Conservation (phyloP, 30 jellyfish, hydroid and myxozoan genomes). For the Aurelia coerulea region DNA sequence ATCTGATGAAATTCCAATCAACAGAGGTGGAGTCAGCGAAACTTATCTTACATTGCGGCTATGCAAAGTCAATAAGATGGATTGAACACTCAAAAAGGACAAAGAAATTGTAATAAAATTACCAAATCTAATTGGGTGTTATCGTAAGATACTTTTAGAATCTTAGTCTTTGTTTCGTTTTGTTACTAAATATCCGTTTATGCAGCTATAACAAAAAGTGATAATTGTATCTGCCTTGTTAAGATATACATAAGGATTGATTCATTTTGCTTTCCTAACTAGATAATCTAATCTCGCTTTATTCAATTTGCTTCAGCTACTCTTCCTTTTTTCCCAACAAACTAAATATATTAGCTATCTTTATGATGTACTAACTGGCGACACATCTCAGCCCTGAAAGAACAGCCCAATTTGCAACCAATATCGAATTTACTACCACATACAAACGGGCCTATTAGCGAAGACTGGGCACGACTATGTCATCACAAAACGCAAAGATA, state of each 20-base stretch:
- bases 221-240: slow-evolving; percentile 28
- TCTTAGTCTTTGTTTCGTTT: slow-evolving; percentile 13
- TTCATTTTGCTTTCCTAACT: slow-evolving; percentile 26
- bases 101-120: slow-evolving; percentile 51
- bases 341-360: slow-evolving; percentile 30
- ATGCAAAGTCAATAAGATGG: slow-evolving; percentile 39
- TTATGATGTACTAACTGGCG: slow-evolving; percentile 42
- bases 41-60: slow-evolving; percentile 50
- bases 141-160: slow-evolving; percentile 47
- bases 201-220: slow-evolving; percentile 19
- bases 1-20: slow-evolving; percentile 54
- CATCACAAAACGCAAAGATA: too few species aligned
- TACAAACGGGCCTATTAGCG: too few species aligned
- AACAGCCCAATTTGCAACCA: neutral
- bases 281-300: slow-evolving; percentile 25
- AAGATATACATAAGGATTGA: slow-evolving; percentile 6
- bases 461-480: too few species aligned
- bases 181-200: slow-evolving; percentile 36
- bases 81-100: slow-evolving; percentile 38
- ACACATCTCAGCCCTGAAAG: slow-evolving; percentile 10
- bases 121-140: slow-evolving; percentile 54
- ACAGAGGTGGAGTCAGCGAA: slow-evolving; percentile 62
- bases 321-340: slow-evolving; percentile 14
- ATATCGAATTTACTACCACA: too few species aligned
- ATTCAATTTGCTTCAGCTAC: slow-evolving; percentile 42